These are phyloP conservation scores for Charaxes varanes DNA, from an alignment of 1,140 invertebrate genomes.

Conservation along the genomic window DNA sequence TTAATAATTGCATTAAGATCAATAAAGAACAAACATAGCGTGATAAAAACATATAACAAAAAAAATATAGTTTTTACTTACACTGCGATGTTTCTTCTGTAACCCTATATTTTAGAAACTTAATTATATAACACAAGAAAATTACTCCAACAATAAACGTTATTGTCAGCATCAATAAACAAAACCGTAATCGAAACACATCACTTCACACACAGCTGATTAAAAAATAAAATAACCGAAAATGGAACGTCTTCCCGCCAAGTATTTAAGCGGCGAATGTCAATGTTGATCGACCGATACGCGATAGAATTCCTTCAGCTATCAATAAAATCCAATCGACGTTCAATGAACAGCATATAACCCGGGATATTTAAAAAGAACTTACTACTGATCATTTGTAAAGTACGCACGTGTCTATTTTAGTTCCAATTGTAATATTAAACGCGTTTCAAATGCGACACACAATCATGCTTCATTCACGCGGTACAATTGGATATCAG, in stretches of 20 bases:
- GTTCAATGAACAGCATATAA: slow-evolving; percentile 21
- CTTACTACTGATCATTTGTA: slow-evolving; percentile 20
- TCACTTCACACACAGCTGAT: slow-evolving; percentile 38
- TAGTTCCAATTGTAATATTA: slow-evolving; percentile 23
- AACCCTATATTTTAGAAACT: slow-evolving; percentile 19
- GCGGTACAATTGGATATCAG: slow-evolving; percentile 24
- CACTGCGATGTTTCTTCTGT: slow-evolving; percentile 12
- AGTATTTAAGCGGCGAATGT: slow-evolving; percentile 32
- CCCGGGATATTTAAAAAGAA: slow-evolving; percentile 19
- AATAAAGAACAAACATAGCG: no score
- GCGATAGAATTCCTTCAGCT: slow-evolving; percentile 20
- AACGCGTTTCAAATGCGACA: slow-evolving; percentile 22
- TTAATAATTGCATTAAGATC: no score
- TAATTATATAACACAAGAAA: slow-evolving; percentile 33
- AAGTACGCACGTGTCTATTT: slow-evolving; percentile 23
- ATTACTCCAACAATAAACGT: slow-evolving; percentile 31
- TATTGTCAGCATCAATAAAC: slow-evolving; percentile 41
- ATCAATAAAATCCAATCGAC: slow-evolving; percentile 25
- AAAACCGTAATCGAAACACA: slow-evolving; percentile 30
- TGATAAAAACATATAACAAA: no score
- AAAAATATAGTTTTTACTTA: slow-evolving; percentile 24
- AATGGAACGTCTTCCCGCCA: slow-evolving; percentile 46
- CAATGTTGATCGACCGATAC: slow-evolving; percentile 22
- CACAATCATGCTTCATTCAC: slow-evolving; percentile 36
- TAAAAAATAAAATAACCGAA: slow-evolving; percentile 27